Evolutionary conservation across 2,888 invertebrate genomes (phyloP).

Genomic region (Odontomyia ornata): DNA sequence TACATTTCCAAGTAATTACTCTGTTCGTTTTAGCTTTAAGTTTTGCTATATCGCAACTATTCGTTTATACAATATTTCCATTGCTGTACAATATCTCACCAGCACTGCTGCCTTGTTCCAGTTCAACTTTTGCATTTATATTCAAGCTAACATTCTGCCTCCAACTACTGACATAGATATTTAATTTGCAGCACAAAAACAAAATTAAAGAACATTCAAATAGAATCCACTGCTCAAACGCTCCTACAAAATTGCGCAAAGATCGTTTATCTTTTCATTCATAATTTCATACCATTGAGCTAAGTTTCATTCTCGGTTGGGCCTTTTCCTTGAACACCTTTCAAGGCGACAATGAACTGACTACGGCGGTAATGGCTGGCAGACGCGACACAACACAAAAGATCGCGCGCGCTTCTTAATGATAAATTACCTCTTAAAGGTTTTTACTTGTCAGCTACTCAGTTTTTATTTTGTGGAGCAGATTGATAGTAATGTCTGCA

Average conservation of each 20-base stretch:
- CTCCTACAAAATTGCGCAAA: neutral
- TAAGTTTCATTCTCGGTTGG: neutral
- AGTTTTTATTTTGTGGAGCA: conserved; percentile 33
- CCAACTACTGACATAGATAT: conserved; percentile 35
- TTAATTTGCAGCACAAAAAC: neutral
- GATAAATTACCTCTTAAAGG: conserved; percentile 40
- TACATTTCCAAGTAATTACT: too few relatives aligned
- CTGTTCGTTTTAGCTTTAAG: too few relatives aligned
- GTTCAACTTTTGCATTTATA: neutral
- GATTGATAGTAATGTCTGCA: conserved; percentile 42
- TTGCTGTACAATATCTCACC: too few relatives aligned
- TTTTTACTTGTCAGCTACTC: conserved; percentile 45
- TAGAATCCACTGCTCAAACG: neutral
- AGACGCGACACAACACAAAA: conserved; percentile 37
- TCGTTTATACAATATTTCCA: too few relatives aligned
- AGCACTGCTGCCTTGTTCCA: conserved; percentile 16
- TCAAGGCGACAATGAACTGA: conserved; percentile 43
- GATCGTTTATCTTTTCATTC: conserved; percentile 40
- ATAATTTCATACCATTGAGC: conserved; percentile 10
- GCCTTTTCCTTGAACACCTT: conserved; percentile 27
- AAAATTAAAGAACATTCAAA: neutral
- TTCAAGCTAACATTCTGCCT: neutral
- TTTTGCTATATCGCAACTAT: too few relatives aligned
- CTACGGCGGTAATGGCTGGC: conserved; percentile 11
- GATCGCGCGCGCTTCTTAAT: conserved; percentile 40